phyloP scores from a whole-genome alignment of 30 jellyfish, hydroid and myxozoan species.

The Aurelia coerulea region DNA sequence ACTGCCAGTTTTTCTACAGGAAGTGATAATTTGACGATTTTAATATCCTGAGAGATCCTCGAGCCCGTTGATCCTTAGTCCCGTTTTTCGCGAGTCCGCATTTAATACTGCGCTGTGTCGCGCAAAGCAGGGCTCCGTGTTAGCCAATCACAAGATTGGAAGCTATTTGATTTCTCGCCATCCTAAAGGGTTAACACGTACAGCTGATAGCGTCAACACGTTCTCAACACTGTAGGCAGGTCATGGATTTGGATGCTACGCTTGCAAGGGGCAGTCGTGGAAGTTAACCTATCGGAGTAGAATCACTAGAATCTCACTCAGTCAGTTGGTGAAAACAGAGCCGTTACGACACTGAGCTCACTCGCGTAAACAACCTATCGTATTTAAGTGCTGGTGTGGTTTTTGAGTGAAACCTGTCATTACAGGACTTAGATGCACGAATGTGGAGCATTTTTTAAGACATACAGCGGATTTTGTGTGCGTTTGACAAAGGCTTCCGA shows the following conservation, averaged over 20 bases:
- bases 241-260: conserved; percentile 14
- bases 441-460: conserved; percentile 31
- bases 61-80: no score
- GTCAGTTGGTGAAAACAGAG: no score
- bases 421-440: conserved; percentile 11
- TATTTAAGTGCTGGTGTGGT: neutral
- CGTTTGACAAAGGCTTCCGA: conserved; percentile 29
- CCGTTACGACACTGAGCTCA: no score
- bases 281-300: neutral
- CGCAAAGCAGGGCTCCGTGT: conserved; percentile 14
- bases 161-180: conserved; percentile 54
- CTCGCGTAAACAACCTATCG: no score
- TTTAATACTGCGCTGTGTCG: neutral
- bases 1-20: no score
- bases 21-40: no score
- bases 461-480: conserved; percentile 36
- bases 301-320: neutral
- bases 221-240: conserved; percentile 62
- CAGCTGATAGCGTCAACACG: conserved; percentile 74
- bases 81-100: neutral
- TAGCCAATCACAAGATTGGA: conserved; percentile 50
- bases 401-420: conserved; percentile 30
- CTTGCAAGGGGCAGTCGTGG: neutral
- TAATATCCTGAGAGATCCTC: no score
- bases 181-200: conserved; percentile 67